Evolutionary conservation across 2,888 invertebrate species (phyloP), one percentile per base, ranked within the genome.

Genomic region (Busseola fusca): DNA sequence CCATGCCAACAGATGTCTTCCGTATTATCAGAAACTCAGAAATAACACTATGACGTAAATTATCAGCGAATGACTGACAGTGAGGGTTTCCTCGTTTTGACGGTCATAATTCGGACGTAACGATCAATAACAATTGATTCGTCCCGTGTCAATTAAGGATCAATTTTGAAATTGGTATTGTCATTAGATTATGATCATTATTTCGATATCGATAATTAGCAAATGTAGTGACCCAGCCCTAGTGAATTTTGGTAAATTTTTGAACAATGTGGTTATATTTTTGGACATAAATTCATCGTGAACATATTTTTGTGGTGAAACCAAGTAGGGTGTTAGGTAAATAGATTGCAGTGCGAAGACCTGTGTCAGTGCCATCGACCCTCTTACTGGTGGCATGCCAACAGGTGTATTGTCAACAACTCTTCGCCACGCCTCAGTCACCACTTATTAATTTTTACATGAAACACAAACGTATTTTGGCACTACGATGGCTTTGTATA

Each of bases 1-100:
- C 56, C 69, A 72, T 75, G 84, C 82, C 82, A 80, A 72, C 79
- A 82, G 71, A 62, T 82, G 50, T 52, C 69, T 71, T 78, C 74
- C 66, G 64, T 27, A 56, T 64, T 45, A 63, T 64, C 12, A 64
- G n/a, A n/a, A n/a, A n/a, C 56, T 64, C 63, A 40, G 40, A 65
- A 81, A 72, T 65, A 60, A 59, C 60, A 64, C 30, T 14, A 48
- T 58, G 59, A 62, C 54, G 25, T 62, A 34, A 34, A 79, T 67
- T 42, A 54, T 34, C n/a, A 58, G 64, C 21, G 5, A 76, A 72
- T 58, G n/a, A 25, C 64, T 56, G 65, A 16, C 54, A 65, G 25
- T 30, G 25, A 66, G 54, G 30, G 27, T 50, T 69, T n/a, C n/a
- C 52, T 60, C 40, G 3, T 79, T 60, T 64, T n/a, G 12, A 40